These are phyloP conservation scores for Eupelmus urozonus DNA, from an alignment of 2,888 invertebrate species.

Conservation along the genomic window DNA sequence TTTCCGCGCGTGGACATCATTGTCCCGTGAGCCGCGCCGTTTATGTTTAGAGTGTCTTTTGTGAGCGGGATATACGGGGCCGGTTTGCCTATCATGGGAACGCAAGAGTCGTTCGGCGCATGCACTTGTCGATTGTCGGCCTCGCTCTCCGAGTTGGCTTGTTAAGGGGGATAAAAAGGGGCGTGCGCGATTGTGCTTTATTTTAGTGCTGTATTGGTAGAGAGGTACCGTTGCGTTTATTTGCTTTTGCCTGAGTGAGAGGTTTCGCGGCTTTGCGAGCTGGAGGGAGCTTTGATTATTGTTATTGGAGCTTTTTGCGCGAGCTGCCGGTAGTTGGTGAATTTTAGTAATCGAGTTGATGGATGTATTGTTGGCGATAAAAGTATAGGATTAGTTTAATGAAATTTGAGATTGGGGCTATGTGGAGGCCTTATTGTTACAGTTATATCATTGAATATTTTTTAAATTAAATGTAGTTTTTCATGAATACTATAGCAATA, in stretches of 20 bases:
- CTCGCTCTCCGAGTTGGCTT: too few species aligned
- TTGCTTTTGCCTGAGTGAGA: conserved; percentile 13
- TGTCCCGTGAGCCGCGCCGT: background rate
- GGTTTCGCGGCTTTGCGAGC: background rate
- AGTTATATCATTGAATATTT: too few species aligned
- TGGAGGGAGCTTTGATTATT: too few species aligned
- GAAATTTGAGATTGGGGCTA: too few species aligned
- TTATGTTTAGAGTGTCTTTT: background rate
- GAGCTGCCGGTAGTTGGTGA: too few species aligned
- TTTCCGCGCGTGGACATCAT: conserved; percentile 3
- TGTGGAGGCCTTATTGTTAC: too few species aligned
- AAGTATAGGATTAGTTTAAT: too few species aligned
- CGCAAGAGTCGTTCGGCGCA: background rate
- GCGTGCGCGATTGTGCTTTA: conserved; percentile 10
- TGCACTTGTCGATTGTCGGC: background rate
- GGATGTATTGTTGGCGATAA: too few species aligned
- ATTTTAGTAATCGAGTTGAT: too few species aligned
- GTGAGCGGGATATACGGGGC: background rate
- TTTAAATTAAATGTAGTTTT: too few species aligned
- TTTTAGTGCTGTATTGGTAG: conserved; percentile 24
- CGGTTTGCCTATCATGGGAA: conserved; percentile 19
- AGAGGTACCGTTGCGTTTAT: conserved; percentile 43
- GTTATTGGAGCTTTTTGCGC: background rate
- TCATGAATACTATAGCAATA: too few species aligned
- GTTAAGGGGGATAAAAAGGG: background rate